phyloP scores from a whole-genome alignment of 2,797 vertebrate genomes.

The Pelodytes ibericus region DNA sequence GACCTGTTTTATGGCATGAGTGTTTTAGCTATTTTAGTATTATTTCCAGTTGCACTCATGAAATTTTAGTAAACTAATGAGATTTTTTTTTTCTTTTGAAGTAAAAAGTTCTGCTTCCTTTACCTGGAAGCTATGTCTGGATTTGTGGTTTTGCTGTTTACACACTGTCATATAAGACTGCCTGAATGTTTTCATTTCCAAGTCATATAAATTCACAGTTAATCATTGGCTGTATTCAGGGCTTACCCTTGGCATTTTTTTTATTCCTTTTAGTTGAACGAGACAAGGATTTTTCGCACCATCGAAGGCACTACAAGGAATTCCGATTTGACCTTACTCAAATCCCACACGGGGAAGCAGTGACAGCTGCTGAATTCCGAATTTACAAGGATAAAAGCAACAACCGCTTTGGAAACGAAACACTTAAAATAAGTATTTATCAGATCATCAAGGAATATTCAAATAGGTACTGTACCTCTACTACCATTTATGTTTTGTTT shows the following conservation, averaged over 20 bases:
- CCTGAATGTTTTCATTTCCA: constrained; percentile 67
- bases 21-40: constrained; percentile 62
- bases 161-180: constrained; percentile 62
- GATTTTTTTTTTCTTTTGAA: constrained; percentile 64
- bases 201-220: constrained; percentile 60
- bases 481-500: not conserved
- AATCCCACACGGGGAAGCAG: constrained; percentile 94
- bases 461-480: constrained; percentile 80
- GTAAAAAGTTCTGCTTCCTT: constrained; percentile 70
- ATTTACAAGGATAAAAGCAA: constrained; percentile 96
- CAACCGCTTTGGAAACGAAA: constrained; percentile 90
- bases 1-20: constrained; percentile 56
- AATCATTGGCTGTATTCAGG: constrained; percentile 52
- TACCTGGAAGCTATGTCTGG: constrained; percentile 65
- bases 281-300: constrained; percentile 98
- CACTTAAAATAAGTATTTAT: constrained; percentile 92
- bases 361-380: constrained; percentile 95
- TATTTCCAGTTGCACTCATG: constrained; percentile 65
- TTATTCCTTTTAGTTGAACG: constrained; percentile 85
- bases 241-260: constrained; percentile 56
- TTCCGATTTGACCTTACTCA: constrained; percentile 98
- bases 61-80: constrained; percentile 64
- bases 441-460: constrained; percentile 95
- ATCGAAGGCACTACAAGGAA: constrained; percentile 96
- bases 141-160: constrained; percentile 69